phyloP scores from a whole-genome alignment of 1,140 invertebrate species.

The Cydia pomonella region DNA sequence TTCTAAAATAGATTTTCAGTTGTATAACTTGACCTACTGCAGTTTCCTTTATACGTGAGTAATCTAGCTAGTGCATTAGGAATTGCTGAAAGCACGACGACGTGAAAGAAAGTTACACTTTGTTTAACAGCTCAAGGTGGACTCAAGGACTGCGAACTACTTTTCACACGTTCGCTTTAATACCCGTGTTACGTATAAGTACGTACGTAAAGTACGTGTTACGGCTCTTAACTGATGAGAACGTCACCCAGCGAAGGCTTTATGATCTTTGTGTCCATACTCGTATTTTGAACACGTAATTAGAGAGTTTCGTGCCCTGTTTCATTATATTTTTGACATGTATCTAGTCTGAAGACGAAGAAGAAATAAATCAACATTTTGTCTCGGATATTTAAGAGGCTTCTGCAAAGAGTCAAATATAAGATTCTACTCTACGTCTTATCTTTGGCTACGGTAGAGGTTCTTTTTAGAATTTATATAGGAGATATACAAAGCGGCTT shows the following conservation, averaged over 20 bases:
- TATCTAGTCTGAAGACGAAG: too few relatives aligned
- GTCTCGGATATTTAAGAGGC: too few relatives aligned
- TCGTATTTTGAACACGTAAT: neutral
- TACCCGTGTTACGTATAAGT: neutral
- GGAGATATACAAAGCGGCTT: too few relatives aligned
- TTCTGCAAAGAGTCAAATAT: too few relatives aligned
- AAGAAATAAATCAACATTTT: too few relatives aligned
- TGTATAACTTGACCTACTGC: neutral
- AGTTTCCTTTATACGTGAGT: neutral
- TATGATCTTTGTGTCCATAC: neutral
- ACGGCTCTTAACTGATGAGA: neutral
- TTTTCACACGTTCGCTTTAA: neutral
- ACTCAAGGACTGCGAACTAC: neutral
- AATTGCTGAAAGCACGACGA: neutral
- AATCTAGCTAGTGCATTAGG: constrained; percentile 18
- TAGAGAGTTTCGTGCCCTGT: neutral
- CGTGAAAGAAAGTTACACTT: constrained; percentile 17
- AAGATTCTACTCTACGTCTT: too few relatives aligned
- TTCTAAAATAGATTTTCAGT: neutral
- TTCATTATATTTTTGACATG: too few relatives aligned
- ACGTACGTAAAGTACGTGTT: neutral
- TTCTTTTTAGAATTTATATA: too few relatives aligned
- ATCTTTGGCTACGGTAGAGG: too few relatives aligned
- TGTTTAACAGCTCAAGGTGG: neutral
- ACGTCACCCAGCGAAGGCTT: neutral